phyloP scores from a whole-genome alignment of 2,113 vertebrate genomes.

The Gasterosteus aculeatus region DNA sequence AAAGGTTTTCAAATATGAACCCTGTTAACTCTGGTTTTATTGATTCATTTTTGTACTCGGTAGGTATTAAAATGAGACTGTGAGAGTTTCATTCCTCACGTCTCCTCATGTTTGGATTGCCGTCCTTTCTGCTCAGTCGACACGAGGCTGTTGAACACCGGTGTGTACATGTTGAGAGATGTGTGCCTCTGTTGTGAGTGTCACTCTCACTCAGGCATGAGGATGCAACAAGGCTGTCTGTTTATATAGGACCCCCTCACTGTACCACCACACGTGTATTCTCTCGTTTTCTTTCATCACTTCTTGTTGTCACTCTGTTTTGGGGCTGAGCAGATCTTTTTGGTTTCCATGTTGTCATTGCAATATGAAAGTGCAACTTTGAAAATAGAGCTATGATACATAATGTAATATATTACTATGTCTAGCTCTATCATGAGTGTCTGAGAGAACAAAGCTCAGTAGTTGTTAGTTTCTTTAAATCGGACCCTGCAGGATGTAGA shows the following conservation, averaged over 20 bases:
- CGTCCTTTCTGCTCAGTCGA: slow-evolving; percentile 29
- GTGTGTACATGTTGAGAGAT: slow-evolving; percentile 51
- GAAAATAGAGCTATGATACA: not conserved
- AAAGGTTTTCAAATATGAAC: not conserved
- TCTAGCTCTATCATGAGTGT: not conserved
- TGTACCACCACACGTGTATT: slow-evolving; percentile 43
- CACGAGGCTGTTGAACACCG: slow-evolving; percentile 26
- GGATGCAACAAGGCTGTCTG: slow-evolving; percentile 67
- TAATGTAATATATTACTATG: not conserved
- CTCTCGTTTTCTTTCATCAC: slow-evolving; percentile 36
- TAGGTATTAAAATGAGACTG: not conserved
- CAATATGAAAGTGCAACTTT: not conserved
- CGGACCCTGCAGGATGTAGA: not conserved
- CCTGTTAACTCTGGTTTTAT: not conserved
- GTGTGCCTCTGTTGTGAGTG: slow-evolving; percentile 43
- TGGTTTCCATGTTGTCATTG: not conserved
- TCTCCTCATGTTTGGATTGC: not conserved
- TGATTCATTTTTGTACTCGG: not conserved
- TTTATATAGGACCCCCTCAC: slow-evolving; percentile 61
- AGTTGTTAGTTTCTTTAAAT: not conserved
- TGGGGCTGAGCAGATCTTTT: not conserved
- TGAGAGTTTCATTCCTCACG: not conserved
- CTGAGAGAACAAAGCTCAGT: not conserved
- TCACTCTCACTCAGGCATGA: slow-evolving; percentile 56
- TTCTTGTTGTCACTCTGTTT: not conserved